Evolutionary conservation across 53 echinoderm and acorn worm species (phyloP).

Genomic region (Luidia sarsii): DNA sequence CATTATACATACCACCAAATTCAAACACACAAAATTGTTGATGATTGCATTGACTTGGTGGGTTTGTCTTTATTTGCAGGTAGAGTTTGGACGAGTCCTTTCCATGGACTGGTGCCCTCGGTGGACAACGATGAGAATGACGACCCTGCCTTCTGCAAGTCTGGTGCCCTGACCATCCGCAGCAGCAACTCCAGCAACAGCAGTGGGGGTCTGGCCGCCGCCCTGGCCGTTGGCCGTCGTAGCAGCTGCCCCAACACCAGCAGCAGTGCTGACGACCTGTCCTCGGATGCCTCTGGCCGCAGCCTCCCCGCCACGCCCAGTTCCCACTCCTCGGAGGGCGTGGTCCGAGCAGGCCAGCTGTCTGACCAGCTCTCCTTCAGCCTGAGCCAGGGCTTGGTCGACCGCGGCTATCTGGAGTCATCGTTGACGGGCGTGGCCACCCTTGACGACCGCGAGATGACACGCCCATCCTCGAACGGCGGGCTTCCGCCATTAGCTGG

Average conservation of each 20-base stretch:
- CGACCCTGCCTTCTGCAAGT: conserved; percentile 75
- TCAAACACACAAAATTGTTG: background rate
- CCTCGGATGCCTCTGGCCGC: conserved; percentile 56
- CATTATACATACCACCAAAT: too few species aligned
- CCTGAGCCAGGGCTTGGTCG: conserved; percentile 3
- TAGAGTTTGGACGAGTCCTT: conserved; percentile 23
- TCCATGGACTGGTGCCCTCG: too few species aligned
- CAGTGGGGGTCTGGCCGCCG: conserved; percentile 71
- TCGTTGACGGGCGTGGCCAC: background rate
- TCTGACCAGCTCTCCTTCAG: conserved; percentile 34
- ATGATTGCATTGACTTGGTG: background rate
- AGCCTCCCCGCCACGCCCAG: conserved; percentile 52
- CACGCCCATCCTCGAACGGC: background rate
- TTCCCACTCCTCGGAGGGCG: conserved; percentile 32
- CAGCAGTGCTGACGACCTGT: conserved; percentile 67
- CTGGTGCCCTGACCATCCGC: conserved; percentile 84
- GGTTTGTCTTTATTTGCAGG: background rate
- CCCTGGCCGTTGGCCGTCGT: conserved; percentile 73
- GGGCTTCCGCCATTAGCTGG: background rate
- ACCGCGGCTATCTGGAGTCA: background rate
- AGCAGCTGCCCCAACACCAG: conserved; percentile 55
- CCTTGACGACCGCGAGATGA: background rate
- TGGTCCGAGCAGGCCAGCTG: background rate
- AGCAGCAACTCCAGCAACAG: conserved; percentile 80
- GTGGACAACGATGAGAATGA: conserved; percentile 51